phyloP scores from a whole-genome alignment of 2,888 invertebrate species.

The Tubulanus polymorphus region DNA sequence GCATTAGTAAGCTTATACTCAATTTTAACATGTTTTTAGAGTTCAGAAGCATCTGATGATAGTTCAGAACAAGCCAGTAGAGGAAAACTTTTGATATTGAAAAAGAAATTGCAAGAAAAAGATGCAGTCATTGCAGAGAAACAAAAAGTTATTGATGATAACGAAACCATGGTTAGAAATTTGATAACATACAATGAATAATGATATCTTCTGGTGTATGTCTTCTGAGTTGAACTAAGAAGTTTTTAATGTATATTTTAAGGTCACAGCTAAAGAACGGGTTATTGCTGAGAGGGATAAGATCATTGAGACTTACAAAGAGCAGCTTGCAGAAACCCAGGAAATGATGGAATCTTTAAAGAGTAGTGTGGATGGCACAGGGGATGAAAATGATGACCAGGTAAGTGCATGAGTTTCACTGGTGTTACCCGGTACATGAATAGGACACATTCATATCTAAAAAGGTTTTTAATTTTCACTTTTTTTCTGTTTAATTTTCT shows the following conservation, averaged over 20 bases:
- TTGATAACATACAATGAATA: too few relatives aligned
- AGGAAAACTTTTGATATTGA: conserved; percentile 44
- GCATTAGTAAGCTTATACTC: neutral
- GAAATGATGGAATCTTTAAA: conserved; percentile 36
- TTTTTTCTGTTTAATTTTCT: neutral
- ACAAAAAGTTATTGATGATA: conserved; percentile 27
- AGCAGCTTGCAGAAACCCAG: conserved; percentile 55
- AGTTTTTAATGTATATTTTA: too few relatives aligned
- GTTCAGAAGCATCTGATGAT: conserved; percentile 22
- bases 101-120: conserved; percentile 48
- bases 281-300: conserved; percentile 41
- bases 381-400: too few relatives aligned
- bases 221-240: too few relatives aligned
- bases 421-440: too few relatives aligned
- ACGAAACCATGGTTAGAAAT: too few relatives aligned
- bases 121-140: conserved; percentile 31
- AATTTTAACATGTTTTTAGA: conserved; percentile 8
- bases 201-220: too few relatives aligned
- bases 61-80: conserved; percentile 29
- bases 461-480: neutral
- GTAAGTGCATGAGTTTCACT: too few relatives aligned
- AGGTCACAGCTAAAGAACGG: conserved; percentile 35
- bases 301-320: conserved; percentile 54
- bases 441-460: too few relatives aligned
- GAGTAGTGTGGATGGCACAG: too few relatives aligned